phyloP scores from a whole-genome alignment of 2,888 invertebrate genomes.

The Sarcophaga carnaria region DNA sequence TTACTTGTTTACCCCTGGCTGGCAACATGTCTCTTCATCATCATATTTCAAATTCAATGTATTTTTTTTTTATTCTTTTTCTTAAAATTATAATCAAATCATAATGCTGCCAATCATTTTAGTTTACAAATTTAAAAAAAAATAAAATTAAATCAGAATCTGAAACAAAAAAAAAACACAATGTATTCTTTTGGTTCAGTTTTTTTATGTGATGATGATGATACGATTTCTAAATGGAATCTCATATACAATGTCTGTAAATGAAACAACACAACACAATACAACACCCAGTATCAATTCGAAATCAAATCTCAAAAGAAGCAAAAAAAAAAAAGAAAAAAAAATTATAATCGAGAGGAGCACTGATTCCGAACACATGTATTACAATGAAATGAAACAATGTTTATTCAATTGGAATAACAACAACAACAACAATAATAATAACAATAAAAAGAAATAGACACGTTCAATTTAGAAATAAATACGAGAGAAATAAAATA shows the following conservation, averaged over 20 bases:
- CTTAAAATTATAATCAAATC: neutral
- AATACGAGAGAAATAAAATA: constrained; percentile 27
- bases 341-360: neutral
- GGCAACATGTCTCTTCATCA: neutral
- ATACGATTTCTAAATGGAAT: neutral
- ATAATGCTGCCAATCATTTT: constrained; percentile 39
- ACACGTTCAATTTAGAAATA: constrained; percentile 22
- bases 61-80: neutral
- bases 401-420: constrained; percentile 57
- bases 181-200: neutral
- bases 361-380: constrained; percentile 41
- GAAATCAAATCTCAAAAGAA: neutral
- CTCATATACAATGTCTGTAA: neutral
- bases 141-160: neutral
- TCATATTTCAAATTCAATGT: neutral
- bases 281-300: too few relatives aligned
- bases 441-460: neutral
- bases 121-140: neutral
- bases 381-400: constrained; percentile 45
- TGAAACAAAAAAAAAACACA: too few relatives aligned
- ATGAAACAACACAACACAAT: neutral
- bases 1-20: neutral
- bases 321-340: neutral
- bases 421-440: constrained; percentile 6
- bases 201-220: neutral